A percentile compares a stretch with the other conserved stretches of the same genome.
Conservation (phyloP, 1,140 invertebrate genomes). For the Anoplophora glabripennis region DNA sequence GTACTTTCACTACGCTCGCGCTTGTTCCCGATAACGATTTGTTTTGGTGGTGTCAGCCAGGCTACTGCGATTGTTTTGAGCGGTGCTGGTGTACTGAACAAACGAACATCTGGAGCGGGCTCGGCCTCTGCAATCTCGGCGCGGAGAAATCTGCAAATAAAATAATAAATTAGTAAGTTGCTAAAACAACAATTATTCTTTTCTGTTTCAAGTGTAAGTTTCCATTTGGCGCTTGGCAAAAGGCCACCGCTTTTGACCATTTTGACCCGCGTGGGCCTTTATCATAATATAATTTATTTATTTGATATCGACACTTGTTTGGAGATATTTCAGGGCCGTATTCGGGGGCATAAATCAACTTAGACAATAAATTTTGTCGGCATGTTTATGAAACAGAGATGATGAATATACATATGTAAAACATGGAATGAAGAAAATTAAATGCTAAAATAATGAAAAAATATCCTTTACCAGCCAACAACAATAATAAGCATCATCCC, state of each 20-base stretch:
- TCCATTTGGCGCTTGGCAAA: constrained; percentile 15
- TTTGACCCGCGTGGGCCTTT: too few species aligned
- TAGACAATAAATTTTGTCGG: too few species aligned
- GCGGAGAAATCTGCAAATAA: constrained; percentile 19
- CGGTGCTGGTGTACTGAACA: constrained; percentile 12
- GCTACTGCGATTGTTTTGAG: background rate
- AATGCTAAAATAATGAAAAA: too few species aligned
- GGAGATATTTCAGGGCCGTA: too few species aligned
- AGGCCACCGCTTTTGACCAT: background rate
- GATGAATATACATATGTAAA: too few species aligned
- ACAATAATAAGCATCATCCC: too few species aligned
- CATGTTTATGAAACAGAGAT: too few species aligned
- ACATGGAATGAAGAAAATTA: too few species aligned
- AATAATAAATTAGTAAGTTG: constrained; percentile 15
- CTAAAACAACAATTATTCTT: constrained; percentile 11
- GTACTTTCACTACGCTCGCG: background rate
- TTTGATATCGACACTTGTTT: too few species aligned
- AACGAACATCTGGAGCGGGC: constrained; percentile 8
- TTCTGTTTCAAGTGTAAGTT: constrained; percentile 10
- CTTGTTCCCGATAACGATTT: background rate
- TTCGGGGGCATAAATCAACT: too few species aligned
- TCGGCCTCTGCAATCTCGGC: background rate
- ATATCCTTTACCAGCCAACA: too few species aligned
- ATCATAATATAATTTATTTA: too few species aligned
- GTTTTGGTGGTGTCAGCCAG: background rate